phyloP scores from a whole-genome alignment of 2,113 vertebrate species.

The Paracanthobrama guichenoti region DNA sequence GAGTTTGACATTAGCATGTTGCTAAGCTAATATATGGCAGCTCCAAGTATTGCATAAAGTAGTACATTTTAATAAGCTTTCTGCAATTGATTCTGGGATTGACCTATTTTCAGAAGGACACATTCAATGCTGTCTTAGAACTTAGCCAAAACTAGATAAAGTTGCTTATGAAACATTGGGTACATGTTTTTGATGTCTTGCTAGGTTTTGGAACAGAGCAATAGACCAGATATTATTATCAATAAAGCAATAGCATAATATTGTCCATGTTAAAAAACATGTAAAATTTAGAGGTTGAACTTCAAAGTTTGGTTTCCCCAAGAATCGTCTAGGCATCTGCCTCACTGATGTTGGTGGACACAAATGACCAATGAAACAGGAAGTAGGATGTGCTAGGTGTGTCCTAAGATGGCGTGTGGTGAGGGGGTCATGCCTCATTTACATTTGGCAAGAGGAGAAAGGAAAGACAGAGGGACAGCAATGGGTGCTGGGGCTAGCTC shows the following conservation, averaged over 20 bases:
- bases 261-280: neutral
- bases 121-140: neutral
- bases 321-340: neutral
- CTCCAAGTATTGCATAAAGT: neutral
- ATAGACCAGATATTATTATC: neutral
- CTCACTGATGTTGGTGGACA: neutral
- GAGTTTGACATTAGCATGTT: neutral
- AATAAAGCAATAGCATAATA: neutral
- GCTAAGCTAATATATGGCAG: neutral
- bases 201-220: conserved; percentile 9
- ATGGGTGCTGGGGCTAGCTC: conserved; percentile 46
- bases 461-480: conserved; percentile 55
- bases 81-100: neutral
- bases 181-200: neutral
- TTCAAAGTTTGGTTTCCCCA: conserved; percentile 3
- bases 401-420: conserved; percentile 43
- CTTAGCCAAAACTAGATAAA: neutral
- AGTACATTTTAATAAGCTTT: neutral
- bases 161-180: neutral
- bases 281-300: neutral
- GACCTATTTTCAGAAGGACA: neutral
- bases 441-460: conserved; percentile 49
- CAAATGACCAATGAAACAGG: conserved; percentile 12
- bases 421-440: conserved; percentile 48
- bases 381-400: conserved; percentile 13